Evolutionary conservation across 2,888 invertebrate genomes (phyloP).

Genomic region (Trichogramma dendrolimi): DNA sequence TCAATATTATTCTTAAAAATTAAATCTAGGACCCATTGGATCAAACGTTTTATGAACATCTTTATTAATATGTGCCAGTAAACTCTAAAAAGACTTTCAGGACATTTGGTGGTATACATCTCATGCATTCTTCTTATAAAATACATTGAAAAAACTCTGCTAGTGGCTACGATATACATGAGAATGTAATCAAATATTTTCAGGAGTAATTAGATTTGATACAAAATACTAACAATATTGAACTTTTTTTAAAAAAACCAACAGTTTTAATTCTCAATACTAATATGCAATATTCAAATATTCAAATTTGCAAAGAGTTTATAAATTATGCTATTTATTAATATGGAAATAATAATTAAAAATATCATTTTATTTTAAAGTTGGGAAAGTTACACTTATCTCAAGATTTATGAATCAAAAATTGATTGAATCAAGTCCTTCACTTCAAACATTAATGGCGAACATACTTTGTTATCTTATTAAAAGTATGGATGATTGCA

Average conservation of each 20-base stretch:
- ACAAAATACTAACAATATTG: not conserved
- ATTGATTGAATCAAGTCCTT: slow-evolving; percentile 75
- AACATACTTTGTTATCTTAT: slow-evolving; percentile 96
- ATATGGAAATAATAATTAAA: not conserved
- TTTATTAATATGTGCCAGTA: too few species aligned
- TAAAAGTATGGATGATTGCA: slow-evolving; percentile 92
- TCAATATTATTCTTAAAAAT: too few species aligned
- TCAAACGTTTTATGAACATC: too few species aligned
- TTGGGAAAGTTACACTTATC: slow-evolving; percentile 90
- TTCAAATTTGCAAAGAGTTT: not conserved
- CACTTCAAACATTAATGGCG: slow-evolving; percentile 87
- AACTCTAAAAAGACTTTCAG: too few species aligned
- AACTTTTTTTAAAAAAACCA: not conserved
- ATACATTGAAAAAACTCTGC: too few species aligned
- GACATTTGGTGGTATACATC: too few species aligned
- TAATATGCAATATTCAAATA: not conserved
- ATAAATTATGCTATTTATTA: not conserved
- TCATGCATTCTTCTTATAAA: too few species aligned
- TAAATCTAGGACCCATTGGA: too few species aligned
- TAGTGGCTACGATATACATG: too few species aligned
- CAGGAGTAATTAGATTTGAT: too few species aligned
- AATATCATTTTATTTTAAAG: slow-evolving; percentile 46
- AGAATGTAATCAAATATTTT: too few species aligned
- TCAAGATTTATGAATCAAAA: slow-evolving; percentile 90
- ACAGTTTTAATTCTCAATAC: not conserved